Evolutionary conservation across 2,888 invertebrate species (phyloP).

Genomic region (Leptopilina syphax): DNA sequence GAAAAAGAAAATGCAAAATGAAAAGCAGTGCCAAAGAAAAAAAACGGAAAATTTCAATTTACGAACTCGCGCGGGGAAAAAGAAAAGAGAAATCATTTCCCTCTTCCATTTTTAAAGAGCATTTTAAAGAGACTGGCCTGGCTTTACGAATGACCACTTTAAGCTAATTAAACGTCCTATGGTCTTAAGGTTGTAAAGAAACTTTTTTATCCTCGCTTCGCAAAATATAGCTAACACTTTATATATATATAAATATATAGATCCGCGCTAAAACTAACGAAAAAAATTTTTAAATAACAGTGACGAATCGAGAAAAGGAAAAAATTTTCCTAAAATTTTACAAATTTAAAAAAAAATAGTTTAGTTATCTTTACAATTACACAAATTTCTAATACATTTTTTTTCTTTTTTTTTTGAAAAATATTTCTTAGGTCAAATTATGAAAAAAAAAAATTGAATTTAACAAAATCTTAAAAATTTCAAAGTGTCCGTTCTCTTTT

Average conservation of each 20-base stretch:
- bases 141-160: conserved; percentile 62
- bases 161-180: conserved; percentile 48
- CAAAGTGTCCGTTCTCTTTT: neutral
- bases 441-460: too few species aligned
- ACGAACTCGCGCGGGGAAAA: neutral
- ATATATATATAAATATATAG: neutral
- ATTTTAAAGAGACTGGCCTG: conserved; percentile 54
- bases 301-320: too few species aligned
- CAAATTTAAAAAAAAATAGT: too few species aligned
- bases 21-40: conserved; percentile 31
- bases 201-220: conserved; percentile 33
- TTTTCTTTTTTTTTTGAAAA: too few species aligned
- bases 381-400: too few species aligned
- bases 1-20: neutral
- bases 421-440: too few species aligned
- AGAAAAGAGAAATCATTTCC: conserved; percentile 55
- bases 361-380: too few species aligned
- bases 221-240: neutral
- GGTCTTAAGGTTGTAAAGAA: conserved; percentile 37
- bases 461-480: neutral
- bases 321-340: too few species aligned
- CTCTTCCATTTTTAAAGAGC: conserved; percentile 51
- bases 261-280: conserved; percentile 19
- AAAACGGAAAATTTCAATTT: neutral
- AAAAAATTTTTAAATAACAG: neutral